Evolutionary conservation across 2,888 invertebrate genomes (phyloP), one percentile per base, ranked within the genome.

Genomic region (Busseola fusca): DNA sequence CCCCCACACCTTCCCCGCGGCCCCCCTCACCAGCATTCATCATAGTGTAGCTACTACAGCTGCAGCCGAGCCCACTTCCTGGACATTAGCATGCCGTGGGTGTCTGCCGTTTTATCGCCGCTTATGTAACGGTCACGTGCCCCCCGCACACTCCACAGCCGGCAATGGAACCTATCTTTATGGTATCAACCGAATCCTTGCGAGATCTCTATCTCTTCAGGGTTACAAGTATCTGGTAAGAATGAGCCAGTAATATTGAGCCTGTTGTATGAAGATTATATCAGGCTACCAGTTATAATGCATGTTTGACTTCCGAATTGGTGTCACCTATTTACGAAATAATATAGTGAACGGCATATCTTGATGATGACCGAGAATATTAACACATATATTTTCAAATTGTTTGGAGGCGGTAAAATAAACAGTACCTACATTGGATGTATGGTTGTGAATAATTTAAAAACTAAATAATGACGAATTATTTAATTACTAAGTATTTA

Each of bases 41-140:
- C 76, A 75, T 60, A 74, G 73, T 66, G 59, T n/a, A 56, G 45
- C 25, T 42, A 63, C 62, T 37, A 30, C 18, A 52, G 27, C 27
- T 59, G 59, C 60, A 25, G 69, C 69, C 76, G 63, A 67, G 72
- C 71, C 57, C 67, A 83, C 83, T 89, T 88, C 89, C 88, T 86
- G 84, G 67, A 58, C 74, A 87, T 89, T 89, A 83, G 67, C 76
- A 88, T 89, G 80, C 87, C 58, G 45, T 58, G 62, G 64, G 66
- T 68, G 74, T 76, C 74, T 57, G 60, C 65, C 27, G 56, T 58
- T 78, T 77, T 85, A 83, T 84, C 71, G 78, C 64, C 63, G 73
- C 80, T 86, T 87, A 84, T 80, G 83, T 84, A 88, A 88, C 85
- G 74, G 87, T 84, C 81, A 76, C 78, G 78, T 73, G 69, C 30